Conservation (phyloP, 2,797 vertebrate genomes). For the Kryptopterus vitreolus region DNA sequence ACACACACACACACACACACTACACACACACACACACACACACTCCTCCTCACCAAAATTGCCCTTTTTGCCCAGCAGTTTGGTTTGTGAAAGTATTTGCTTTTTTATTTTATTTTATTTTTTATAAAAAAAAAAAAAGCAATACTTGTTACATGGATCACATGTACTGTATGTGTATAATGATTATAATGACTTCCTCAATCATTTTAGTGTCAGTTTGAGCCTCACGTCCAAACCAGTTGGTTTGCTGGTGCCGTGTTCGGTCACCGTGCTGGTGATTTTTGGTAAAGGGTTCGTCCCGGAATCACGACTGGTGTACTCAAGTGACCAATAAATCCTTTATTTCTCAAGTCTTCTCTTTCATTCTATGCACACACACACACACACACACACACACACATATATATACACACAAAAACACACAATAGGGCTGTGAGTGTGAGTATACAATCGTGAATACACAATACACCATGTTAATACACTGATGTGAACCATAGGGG, state of each 20-base stretch:
- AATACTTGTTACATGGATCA: constrained; percentile 48
- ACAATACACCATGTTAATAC: no score
- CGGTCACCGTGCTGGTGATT: constrained; percentile 26
- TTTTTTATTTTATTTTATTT: constrained; percentile 10
- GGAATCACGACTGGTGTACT: constrained; percentile 46
- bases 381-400: no score
- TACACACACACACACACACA: no score
- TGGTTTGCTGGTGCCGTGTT: constrained; percentile 31
- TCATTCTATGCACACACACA: neutral
- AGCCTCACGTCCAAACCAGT: constrained; percentile 44
- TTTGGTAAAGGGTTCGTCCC: constrained; percentile 32
- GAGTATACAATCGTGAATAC: no score
- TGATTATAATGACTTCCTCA: constrained; percentile 12
- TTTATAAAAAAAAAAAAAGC: no score
- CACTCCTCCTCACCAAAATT: constrained; percentile 53
- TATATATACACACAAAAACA: no score
- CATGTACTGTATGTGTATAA: constrained; percentile 43
- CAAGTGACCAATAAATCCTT: constrained; percentile 54
- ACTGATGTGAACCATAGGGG: no score
- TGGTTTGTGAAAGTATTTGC: constrained; percentile 39
- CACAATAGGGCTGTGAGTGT: no score
- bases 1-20: no score
- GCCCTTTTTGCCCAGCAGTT: constrained; percentile 32
- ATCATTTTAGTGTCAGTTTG: constrained; percentile 34
- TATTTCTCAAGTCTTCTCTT: constrained; percentile 14